Conservation (phyloP, 2,113 vertebrate species). For the Forbesichthys agassizii region DNA sequence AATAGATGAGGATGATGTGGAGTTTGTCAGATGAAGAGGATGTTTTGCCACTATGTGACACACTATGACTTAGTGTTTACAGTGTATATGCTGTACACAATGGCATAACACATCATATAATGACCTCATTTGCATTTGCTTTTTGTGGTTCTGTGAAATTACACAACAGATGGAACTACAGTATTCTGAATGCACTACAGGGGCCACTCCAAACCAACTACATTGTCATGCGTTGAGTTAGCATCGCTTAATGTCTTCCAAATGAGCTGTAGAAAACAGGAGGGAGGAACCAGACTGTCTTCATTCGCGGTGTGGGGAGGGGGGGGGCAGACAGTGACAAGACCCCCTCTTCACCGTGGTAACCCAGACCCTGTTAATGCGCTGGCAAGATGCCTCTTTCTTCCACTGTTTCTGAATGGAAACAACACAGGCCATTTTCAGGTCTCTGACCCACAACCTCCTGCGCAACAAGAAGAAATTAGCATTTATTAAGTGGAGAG, state of each 20-base stretch:
- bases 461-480: conserved; percentile 24
- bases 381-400: conserved; percentile 24
- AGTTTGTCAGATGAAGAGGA: conserved; percentile 27
- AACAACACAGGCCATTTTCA: conserved; percentile 41
- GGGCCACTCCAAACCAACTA: not conserved
- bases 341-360: conserved; percentile 18
- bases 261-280: conserved; percentile 32
- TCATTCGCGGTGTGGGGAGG: conserved; percentile 1
- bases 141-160: not conserved
- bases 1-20: conserved; percentile 24
- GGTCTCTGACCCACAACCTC: conserved; percentile 13
- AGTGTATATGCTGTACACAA: not conserved
- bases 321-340: conserved; percentile 14
- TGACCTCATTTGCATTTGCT: not conserved
- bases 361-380: conserved; percentile 34
- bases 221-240: conserved; percentile 21
- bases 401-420: conserved; percentile 26
- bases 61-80: not conserved
- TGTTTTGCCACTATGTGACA: conserved; percentile 13
- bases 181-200: not conserved
- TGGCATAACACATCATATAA: not conserved
- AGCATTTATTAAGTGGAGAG: conserved; percentile 41
- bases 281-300: conserved; percentile 34
- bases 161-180: not conserved
- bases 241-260: conserved; percentile 23